Base-by-base conservation (phyloP, 2,797 vertebrate species). In the Mallotus villosus region DNA sequence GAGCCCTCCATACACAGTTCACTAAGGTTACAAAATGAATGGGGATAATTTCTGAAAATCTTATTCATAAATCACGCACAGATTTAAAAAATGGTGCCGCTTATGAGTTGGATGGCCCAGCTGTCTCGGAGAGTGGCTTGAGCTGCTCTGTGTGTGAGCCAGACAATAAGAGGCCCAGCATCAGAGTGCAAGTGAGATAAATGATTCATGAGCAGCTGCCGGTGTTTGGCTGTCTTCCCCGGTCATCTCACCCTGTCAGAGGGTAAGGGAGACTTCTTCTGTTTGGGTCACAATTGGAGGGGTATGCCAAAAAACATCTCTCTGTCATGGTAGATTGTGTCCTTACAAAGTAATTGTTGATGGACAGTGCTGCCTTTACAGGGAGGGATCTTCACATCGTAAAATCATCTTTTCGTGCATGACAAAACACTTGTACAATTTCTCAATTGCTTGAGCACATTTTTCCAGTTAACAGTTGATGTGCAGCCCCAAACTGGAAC, bases 121-220 rank as follows among this genome's bases (percentile, higher is more conserved):
- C 83, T 84, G 86, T 81, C 63, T 72, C 67, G 68, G 73, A 37
- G 78, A 67, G 81, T 78, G 80, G 84, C 77, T 75, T 83, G 88
- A 87, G 84, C 74, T 55, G 82, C 60, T 78, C 82, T 84, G 88
- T 82, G 86, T 81, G 65, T 75, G 63, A 74, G 90, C 86, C 88
- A 88, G 84, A 83, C 79, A 84, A 82, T 88, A 88, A 89, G 84
- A 70, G 63, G 76, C 77, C 78, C 61, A 22, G 84, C 83, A 86
- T 89, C 86, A 86, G 75, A 89, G 87, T 79, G 84, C 90, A 89
- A 90, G 86, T 90, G 87, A 87, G 87, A 90, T 88, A 84, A 89
- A 90, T 88, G 85, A 87, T 75, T 86, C 68, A n/a, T 60, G 37
- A 81, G 86, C 90, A 88, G 86, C 87, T 90, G 90, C 78, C 67